Evolutionary conservation across 2,113 vertebrate genomes (phyloP).

Genomic region (Pygathrix nemaeus): DNA sequence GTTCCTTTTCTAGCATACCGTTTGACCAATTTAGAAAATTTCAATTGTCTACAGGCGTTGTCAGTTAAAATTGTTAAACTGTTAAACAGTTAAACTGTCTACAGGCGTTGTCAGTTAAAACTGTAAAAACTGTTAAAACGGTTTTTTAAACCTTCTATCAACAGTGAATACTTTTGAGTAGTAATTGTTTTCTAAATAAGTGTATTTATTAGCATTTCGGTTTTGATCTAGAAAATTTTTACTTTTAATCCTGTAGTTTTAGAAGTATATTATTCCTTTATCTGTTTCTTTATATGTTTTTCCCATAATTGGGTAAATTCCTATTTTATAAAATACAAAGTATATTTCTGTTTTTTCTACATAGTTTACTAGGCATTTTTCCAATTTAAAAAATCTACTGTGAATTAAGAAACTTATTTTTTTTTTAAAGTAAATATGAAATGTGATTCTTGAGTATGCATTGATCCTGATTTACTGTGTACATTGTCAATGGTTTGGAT

Average conservation of each 20-base stretch:
- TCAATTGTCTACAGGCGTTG: conserved; percentile 47
- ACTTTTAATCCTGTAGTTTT: too few relatives aligned
- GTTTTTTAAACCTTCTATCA: background rate
- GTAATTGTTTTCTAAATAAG: conserved; percentile 1
- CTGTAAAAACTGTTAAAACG: background rate
- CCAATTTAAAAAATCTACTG: background rate
- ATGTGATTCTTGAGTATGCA: conserved; percentile 42
- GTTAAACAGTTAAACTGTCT: too few relatives aligned
- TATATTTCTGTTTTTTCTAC: background rate
- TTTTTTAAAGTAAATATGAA: background rate
- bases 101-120: conserved; percentile 29
- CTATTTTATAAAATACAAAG: background rate
- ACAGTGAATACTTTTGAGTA: conserved; percentile 43
- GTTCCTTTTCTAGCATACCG: conserved; percentile 60
- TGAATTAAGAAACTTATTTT: background rate
- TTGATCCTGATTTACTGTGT: conserved; percentile 69
- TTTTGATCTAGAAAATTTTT: too few relatives aligned
- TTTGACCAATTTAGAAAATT: conserved; percentile 63
- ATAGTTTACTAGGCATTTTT: background rate
- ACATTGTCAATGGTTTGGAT: conserved; percentile 77
- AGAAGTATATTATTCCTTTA: too few relatives aligned
- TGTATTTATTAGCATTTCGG: conserved; percentile 41
- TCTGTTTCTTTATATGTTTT: too few relatives aligned
- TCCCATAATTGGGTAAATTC: too few relatives aligned
- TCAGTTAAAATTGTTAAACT: background rate